Percentiles rank a stretch among this genome's conserved stretches.
These are phyloP conservation scores for Turritopsis dohrnii DNA, from an alignment of 30 jellyfish, hydroid and myxozoan genomes.

Conservation along the genomic window DNA sequence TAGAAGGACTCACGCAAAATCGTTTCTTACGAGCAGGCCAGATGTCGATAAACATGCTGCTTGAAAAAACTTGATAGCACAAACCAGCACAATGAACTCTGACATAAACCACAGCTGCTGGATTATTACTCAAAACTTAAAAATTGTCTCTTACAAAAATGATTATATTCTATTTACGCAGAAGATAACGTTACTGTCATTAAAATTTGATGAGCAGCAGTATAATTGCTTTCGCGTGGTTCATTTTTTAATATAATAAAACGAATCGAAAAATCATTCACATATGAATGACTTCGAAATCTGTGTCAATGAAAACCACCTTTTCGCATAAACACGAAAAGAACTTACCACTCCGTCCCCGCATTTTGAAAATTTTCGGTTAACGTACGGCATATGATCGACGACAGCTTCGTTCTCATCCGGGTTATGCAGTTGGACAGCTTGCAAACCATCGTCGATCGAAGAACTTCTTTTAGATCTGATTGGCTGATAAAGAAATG, in stretches of 20 bases:
- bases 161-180: neutral
- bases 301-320: too few species aligned
- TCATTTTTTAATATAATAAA: neutral
- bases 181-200: neutral
- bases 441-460: neutral
- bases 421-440: neutral
- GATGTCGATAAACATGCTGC: neutral
- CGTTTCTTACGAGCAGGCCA: neutral
- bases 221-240: neutral
- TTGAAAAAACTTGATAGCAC: neutral
- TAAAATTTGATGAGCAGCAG: neutral
- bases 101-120: neutral
- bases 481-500: neutral
- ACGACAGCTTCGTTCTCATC: neutral
- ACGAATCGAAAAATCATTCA: neutral
- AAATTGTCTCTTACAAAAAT: neutral
- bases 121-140: neutral
- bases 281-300: too few species aligned
- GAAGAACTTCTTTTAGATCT: neutral
- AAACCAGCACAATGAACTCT: too few species aligned
- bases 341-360: conserved; percentile 8
- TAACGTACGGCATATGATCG: neutral
- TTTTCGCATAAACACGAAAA: too few species aligned
- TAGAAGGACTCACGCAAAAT: neutral
- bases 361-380: neutral